Conservation (phyloP, 2,797 vertebrate species). For the Platyrinchus mystaceus region DNA sequence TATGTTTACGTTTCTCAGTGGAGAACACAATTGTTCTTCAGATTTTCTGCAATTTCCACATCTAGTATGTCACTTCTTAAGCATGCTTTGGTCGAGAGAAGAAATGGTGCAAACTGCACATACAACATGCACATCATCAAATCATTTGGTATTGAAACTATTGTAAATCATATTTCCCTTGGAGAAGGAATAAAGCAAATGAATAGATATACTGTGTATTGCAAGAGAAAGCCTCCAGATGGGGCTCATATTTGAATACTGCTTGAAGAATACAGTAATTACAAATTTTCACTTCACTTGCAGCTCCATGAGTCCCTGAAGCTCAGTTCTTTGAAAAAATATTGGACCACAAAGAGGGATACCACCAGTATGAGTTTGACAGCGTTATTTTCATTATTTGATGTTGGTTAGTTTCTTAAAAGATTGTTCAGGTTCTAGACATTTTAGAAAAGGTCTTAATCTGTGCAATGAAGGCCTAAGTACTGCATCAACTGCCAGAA, state of each 20-base stretch:
- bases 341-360: neutral
- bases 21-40: neutral
- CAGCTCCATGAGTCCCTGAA: neutral
- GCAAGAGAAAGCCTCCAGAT: neutral
- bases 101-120: neutral
- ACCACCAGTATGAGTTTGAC: neutral
- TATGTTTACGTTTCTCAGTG: neutral
- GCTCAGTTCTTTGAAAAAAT: neutral
- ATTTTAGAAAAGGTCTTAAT: neutral
- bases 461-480: neutral
- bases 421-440: neutral
- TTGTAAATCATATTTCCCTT: neutral
- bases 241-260: neutral
- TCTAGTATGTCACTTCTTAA: neutral
- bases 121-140: rapidly evolving
- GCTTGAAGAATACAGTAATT: neutral
- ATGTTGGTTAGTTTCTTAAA: rapidly evolving
- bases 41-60: neutral
- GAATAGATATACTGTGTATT: neutral
- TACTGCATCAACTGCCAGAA: neutral
- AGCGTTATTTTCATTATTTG: neutral
- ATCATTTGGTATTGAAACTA: neutral
- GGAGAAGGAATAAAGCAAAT: neutral
- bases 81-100: neutral
- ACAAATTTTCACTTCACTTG: neutral